Evolutionary conservation across 2,113 vertebrate genomes (phyloP), one percentile per base, ranked within the genome.

Genomic region (Festucalex cinctus): DNA sequence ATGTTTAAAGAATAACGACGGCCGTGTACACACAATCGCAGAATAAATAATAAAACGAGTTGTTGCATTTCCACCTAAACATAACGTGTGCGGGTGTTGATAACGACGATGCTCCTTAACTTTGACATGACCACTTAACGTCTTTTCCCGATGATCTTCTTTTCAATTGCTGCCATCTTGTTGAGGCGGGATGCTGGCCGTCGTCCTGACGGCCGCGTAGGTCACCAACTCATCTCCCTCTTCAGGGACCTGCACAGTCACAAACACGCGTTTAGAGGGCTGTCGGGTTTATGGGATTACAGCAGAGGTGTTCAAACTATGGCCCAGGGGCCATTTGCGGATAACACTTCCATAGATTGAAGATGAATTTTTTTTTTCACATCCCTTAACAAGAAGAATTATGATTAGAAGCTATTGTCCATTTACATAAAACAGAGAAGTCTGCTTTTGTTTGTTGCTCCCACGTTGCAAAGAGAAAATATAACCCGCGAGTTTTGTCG

Each of bases 171-270:
- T 58, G 48, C n/a, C 39, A 48, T 54, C 70, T 35, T 3, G 0
- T 7, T 43, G 24, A 12, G 26, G 26, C 10, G 7, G 43, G 4
- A 5, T n/a, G 17, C 0, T 24, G 6, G 5, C 5, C 0, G 1
- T 1, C 22, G 22, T 54, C 41, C 43, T 74, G 59, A 80, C 12
- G 12, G 74, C 17, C 10, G 71, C 61, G 39, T 81, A 81, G 2
- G 51, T 77, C 32, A 74, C 74, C 1, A 8, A 24, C 19, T 63
- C 64, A 5, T 68, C 71, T 39, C 24, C 60, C 60, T 62, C n/a
- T 16, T 9, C 13, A 5, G 10, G 51, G 8, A 17, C 48, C 74
- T 76, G 63, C 0, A 10, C 9, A 9, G 17, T 19, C 20, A 46
- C 28, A 65, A 54, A 41, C 2, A 6, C 8, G n/a, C n/a, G 5